A percentile compares a stretch with the other conserved stretches of the same genome.
Conservation (phyloP, 2,797 vertebrate species). For the Anomalospiza imberbis region DNA sequence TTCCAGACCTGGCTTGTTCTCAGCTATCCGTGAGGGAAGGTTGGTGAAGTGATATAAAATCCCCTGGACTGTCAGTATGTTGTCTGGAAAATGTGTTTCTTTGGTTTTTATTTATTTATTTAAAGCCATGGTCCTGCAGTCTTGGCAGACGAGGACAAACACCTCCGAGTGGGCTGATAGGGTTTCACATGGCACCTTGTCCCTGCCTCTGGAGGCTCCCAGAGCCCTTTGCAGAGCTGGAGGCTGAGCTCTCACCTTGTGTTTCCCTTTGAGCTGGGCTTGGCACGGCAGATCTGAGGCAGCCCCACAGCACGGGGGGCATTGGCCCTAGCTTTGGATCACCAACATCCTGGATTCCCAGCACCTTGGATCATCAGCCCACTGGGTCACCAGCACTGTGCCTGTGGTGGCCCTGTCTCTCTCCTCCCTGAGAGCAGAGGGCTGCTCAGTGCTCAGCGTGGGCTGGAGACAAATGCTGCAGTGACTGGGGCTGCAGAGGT, state of each 20-base stretch:
- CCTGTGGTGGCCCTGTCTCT: not conserved
- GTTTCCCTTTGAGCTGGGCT: not conserved
- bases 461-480: not conserved
- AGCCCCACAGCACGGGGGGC: not conserved
- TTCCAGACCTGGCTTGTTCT: not conserved
- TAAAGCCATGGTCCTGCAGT: accelerated
- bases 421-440: not conserved
- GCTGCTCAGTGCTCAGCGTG: not conserved
- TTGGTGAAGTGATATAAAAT: not conserved
- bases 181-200: not conserved
- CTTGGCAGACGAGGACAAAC: not conserved
- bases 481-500: not conserved
- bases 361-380: not conserved
- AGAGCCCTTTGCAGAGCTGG: not conserved
- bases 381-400: not conserved
- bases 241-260: not conserved
- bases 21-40: not conserved
- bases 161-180: not conserved
- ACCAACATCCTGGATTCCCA: not conserved
- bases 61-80: not conserved
- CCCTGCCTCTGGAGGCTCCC: not conserved
- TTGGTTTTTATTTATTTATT: not conserved
- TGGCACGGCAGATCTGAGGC: not conserved
- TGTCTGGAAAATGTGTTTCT: not conserved
- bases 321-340: not conserved